Conservation (phyloP, 1,140 invertebrate genomes). For the Semibalanus balanoides region DNA sequence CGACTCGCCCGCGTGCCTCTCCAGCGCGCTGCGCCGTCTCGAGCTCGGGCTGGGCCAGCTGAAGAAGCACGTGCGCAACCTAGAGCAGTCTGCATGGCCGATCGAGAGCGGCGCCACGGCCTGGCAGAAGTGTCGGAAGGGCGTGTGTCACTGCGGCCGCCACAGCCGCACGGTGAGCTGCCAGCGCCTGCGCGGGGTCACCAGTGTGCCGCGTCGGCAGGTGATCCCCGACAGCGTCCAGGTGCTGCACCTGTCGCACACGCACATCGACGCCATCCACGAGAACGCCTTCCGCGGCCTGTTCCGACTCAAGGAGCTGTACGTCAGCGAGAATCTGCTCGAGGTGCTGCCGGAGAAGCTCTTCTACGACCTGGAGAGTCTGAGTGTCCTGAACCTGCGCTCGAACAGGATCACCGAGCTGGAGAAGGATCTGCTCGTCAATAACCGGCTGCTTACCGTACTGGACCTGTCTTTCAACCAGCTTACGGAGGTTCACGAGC, state of each 20-base stretch:
- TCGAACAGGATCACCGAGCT: slow-evolving; percentile 49
- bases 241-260: slow-evolving; percentile 48
- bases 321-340: slow-evolving; percentile 55
- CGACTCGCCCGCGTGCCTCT: neutral
- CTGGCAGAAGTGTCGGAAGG: slow-evolving; percentile 19
- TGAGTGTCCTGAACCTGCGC: slow-evolving; percentile 50
- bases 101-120: slow-evolving; percentile 12
- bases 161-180: slow-evolving; percentile 18
- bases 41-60: neutral
- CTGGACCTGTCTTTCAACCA: slow-evolving; percentile 55
- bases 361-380: slow-evolving; percentile 52
- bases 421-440: slow-evolving; percentile 26
- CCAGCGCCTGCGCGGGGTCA: slow-evolving; percentile 16
- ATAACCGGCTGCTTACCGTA: neutral
- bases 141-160: slow-evolving; percentile 18
- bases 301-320: slow-evolving; percentile 47
- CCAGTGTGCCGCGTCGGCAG: slow-evolving; percentile 18
- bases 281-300: slow-evolving; percentile 55
- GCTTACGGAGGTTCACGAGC: slow-evolving; percentile 38
- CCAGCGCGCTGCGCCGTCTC: neutral
- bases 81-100: slow-evolving; percentile 16
- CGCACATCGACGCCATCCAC: slow-evolving; percentile 51
- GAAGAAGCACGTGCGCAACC: slow-evolving; percentile 3
- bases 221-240: slow-evolving; percentile 17
- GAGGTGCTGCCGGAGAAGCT: slow-evolving; percentile 56